Base-by-base conservation (phyloP, 2,797 vertebrate species). In the Lagorchestes hirsutus region DNA sequence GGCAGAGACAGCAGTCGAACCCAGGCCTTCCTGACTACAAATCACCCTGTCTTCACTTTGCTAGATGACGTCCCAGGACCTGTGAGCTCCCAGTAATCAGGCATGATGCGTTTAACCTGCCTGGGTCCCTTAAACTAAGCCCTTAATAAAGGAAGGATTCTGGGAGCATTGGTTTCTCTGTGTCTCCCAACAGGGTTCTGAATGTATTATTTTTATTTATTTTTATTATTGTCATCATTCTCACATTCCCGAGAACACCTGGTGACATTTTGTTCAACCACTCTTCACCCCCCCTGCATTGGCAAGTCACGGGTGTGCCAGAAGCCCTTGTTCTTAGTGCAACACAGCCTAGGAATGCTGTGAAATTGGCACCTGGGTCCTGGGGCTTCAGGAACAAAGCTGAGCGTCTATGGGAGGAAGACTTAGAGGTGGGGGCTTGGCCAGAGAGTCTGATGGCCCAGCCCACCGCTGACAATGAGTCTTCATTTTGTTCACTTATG, bases 291-390 rank as follows among this genome's bases (percentile, higher is more conserved):
- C 29, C 62, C 16, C 93, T 14, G 8, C 55, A 34, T 5, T 95
- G 55, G 40, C 31, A 95, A 93, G 90, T 5, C 56, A 52, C 91
- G 4, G 4, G 91, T 28, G 50, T 27, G 46, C 92, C 74, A 90
- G 94, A 94, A 92, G 56, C 58, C 54, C 55, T 1, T 58, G n/a
- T 82, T 92, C 14, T 82, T 93, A 93, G 62, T 57, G 74, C 58
- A 91, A 93, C 96, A 82, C 46, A 93, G 91, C 28, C 40, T 40
- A 28, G 34, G n/a, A 91, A 94, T 95, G 95, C 24, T 91, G 87
- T 54, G 56, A 90, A 67, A 96, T 94, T 91, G 34, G 94, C 46
- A 96, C 13, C 18, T 46, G 28, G 82, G 54, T 95, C 95, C 62
- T 74, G 96, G 96, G 92, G 54, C 93, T 93, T 94, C 52, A 93